Evolutionary conservation across 2,113 vertebrate genomes (phyloP).

Genomic region (Oncorhynchus gorbuscha): DNA sequence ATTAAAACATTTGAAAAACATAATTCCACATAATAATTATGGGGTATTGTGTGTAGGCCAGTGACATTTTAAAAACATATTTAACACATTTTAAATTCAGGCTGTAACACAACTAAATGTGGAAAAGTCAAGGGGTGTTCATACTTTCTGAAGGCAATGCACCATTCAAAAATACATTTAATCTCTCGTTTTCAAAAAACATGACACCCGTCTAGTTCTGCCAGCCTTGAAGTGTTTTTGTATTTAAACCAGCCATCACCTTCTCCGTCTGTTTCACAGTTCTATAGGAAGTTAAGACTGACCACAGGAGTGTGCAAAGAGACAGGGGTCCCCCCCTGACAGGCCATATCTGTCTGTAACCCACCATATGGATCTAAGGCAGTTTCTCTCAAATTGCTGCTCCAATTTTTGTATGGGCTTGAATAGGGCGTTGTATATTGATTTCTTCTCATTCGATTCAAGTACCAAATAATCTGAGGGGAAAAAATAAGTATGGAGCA

Average conservation of each 20-base stretch:
- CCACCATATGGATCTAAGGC: conserved; percentile 56
- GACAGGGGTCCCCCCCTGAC: conserved; percentile 49
- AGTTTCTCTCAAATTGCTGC: conserved; percentile 61
- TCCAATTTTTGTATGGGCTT: conserved; percentile 53
- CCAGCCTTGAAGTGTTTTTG: conserved; percentile 35
- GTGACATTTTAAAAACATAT: no score
- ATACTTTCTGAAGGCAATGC: no score
- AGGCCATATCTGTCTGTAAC: conserved; percentile 49
- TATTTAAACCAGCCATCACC: conserved; percentile 55
- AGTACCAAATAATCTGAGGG: conserved; percentile 57
- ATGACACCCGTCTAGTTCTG: conserved; percentile 27
- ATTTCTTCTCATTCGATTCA: conserved; percentile 58
- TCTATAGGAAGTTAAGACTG: conserved; percentile 66
- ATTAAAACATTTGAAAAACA: no score
- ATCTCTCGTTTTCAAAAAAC: conserved; percentile 40
- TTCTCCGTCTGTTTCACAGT: conserved; percentile 56
- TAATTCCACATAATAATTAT: no score
- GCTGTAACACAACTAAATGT: no score
- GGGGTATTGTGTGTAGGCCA: no score
- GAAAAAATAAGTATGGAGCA: background rate
- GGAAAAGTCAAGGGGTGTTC: no score
- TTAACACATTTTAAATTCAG: no score
- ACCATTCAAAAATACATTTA: conserved; percentile 53
- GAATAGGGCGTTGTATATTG: conserved; percentile 8
- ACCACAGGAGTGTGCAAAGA: conserved; percentile 48